Evolutionary conservation across 2,888 invertebrate genomes (phyloP), one percentile per base, ranked within the genome.

Genomic region (Gymnosoma rotundatum): DNA sequence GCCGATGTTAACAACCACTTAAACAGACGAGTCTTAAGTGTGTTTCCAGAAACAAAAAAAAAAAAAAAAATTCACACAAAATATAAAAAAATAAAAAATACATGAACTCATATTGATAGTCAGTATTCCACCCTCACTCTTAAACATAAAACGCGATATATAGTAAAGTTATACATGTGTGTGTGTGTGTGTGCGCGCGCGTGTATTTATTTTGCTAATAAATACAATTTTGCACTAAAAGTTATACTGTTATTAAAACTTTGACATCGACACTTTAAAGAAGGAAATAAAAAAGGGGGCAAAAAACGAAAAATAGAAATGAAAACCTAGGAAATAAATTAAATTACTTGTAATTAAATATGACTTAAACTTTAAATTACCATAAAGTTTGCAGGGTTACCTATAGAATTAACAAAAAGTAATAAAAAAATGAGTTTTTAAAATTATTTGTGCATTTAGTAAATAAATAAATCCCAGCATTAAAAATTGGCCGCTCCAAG

Each of bases 1-100:
- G 69, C 63, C 58, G 69, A 61, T 75, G 75, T 81, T 69, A 75
- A 81, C 75, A 82, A 82, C 64, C 81, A 82, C 81, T 82, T 76
- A 64, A 69, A 45, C 75, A 76, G 81, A 76, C 76, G 70, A 70
- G 81, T 70, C 64, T 70, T 76, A 76, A 76, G 75, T 64, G 64
- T 20, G 73, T 72, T 70, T 72, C 61, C 48, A 32, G 20, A 18
- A 52, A 18, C 25, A 58, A 52, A 14, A 25, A 52, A 75, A 32
- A 45, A 66, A 20, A 54, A 14, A 58, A n/a, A 58, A 25, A 21
- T 61, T 52, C 16, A 16, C 32, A 78, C 21, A 36, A 14, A 78
- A 42, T 25, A n/a, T n/a, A 6, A 2, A 48, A 25, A 20, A 42
- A n/a, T n/a, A n/a, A 48, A 16, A 48, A 16, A 16, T n/a, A 48